Evolutionary conservation across 2,888 invertebrate genomes (phyloP), one percentile per base, ranked within the genome.

Genomic region (Charanyca ferruginea): DNA sequence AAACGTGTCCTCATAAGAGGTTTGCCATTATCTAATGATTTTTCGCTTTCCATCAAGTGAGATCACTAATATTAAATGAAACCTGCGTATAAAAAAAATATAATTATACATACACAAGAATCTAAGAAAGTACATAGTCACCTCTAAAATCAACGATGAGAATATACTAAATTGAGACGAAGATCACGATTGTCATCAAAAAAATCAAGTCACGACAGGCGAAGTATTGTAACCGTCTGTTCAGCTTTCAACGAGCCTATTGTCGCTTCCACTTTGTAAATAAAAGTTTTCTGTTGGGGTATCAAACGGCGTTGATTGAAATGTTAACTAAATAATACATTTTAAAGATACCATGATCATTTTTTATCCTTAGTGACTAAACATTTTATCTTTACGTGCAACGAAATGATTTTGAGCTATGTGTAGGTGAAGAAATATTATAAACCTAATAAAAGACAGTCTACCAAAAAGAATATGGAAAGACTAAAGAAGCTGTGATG

Each of bases 141-240:
- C 44, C 44, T 52, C 13, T 55, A 67, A 59, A 44, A 66, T 66
- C 49, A 65, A 54, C 18, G 61, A 70, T 64, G 66, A 70, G 51
- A 60, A 49, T 63, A 68, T 52, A 55, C 62, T 57, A 66, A 73
- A 67, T 63, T 73, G 73, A 75, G 60, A 66, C 60, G 59, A 62
- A 59, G 65, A 71, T 73, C 77, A 73, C 79, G 75, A 77, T 66
- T 63, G 67, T 65, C 61, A 64, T 79, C 72, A 74, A 81, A 84
- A 83, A 74, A 73, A 74, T 61, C 77, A 66, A 85, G 85, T 88
- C 87, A 88, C 28, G 47, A 62, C 48, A 70, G 57, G 77, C 73
- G 55, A 61, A 60, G 59, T 70, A 73, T 63, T 67, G 64, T 58
- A 58, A 78, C 66, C 60, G 63, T 59, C 69, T 68, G 61, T 65